Base-by-base conservation (phyloP, 2,797 vertebrate species). In the Orestias chungarensis region DNA sequence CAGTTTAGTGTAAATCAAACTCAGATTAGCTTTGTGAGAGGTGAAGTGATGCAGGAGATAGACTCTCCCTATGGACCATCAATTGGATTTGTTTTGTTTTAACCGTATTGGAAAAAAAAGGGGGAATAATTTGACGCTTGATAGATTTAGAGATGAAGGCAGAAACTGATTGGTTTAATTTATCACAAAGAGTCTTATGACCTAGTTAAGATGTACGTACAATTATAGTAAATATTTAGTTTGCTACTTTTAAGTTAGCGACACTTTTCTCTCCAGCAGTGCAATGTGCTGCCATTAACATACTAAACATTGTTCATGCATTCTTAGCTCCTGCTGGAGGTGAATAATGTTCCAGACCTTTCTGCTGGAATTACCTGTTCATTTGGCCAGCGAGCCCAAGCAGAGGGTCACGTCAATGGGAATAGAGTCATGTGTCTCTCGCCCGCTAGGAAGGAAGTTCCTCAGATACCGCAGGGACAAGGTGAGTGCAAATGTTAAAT, bases 291-390 rank as follows among this genome's bases (percentile, higher is more conserved):
- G 25, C 42, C 6, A 68, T 66, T 4, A 35, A 27, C 23, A n/a
- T 20, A 31, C 47, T 38, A 11, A 17, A 50, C 17, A 7, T 68
- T n/a, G 25, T 6, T 17, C 31, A 49, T 35, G 47, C 1, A n/a
- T 72, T 61, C 68, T 43, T 88, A 98, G 97, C 95, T 99, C 77
- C 94, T 95, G 78, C 91, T 99, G 83, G 87, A 94, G 74, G 96
- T 99, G 61, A 96, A 94, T 1, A 96, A 97, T 0, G 96, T 97
- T 43, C 97, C 97, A 0, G 96, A 97, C 82, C 95, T 99, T 57
- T 94, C 95, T 0, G 92, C 91, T 0, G 97, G 97, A 0, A 94
- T 98, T 71, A 93, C 91, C 77, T 99, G 97, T 80, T 94, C 96
- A 27, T 98, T 99, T 3, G 97, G 97, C 15, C 95, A 95, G 82